A percentile compares a stretch with the other conserved stretches of the same genome.
Conservation (phyloP, 2,797 vertebrate genomes). For the Gobionotothen gibberifrons region DNA sequence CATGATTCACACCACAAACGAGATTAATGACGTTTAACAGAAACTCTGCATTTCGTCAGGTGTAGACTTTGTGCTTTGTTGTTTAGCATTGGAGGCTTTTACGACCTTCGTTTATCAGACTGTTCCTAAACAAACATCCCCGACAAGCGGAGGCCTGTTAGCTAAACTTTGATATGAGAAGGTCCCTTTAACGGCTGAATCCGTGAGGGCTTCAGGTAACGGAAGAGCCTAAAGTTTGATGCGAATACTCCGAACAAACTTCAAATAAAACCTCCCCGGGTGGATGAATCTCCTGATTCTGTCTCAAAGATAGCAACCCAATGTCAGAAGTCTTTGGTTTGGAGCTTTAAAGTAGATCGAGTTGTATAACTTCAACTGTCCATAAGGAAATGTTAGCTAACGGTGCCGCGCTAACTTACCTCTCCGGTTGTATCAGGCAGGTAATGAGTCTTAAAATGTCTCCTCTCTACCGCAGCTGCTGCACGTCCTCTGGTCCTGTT, state of each 20-base stretch:
- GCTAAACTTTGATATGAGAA: conserved; percentile 41
- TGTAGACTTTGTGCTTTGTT: accelerated
- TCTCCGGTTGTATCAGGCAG: conserved; percentile 20
- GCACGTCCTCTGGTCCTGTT: conserved; percentile 42
- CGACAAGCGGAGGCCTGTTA: conserved; percentile 44
- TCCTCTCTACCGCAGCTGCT: conserved; percentile 20
- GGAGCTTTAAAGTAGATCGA: not conserved
- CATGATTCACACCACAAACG: not conserved
- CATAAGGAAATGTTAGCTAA: conserved; percentile 35
- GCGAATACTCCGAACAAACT: conserved; percentile 26
- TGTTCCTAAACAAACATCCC: conserved; percentile 53
- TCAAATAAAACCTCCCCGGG: not conserved
- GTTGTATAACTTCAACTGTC: not conserved
- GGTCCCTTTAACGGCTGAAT: not conserved
- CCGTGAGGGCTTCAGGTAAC: not conserved
- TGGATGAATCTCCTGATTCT: conserved; percentile 1
- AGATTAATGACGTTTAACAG: not conserved
- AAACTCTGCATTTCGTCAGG: not conserved
- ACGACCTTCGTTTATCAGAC: conserved; percentile 52
- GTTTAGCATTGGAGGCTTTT: not conserved
- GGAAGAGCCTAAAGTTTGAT: conserved; percentile 4
- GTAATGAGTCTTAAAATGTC: conserved; percentile 28
- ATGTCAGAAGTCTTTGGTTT: not conserved
- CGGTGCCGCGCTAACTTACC: conserved; percentile 62
- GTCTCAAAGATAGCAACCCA: conserved; percentile 47